phyloP scores from a whole-genome alignment of 2,888 invertebrate genomes.

The Gryllus longicercus region DNA sequence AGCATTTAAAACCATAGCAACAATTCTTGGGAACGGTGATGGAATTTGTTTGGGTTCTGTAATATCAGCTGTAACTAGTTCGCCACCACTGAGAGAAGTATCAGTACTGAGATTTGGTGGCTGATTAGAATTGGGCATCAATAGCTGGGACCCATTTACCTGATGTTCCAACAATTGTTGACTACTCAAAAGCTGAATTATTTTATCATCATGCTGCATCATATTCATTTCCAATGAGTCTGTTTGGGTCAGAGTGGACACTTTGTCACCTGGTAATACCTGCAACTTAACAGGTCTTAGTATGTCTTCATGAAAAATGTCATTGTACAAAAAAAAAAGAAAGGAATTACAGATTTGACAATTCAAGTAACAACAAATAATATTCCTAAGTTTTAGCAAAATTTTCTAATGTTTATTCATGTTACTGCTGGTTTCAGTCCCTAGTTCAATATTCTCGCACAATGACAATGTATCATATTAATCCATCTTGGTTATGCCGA shows the following conservation, averaged over 20 bases:
- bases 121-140: not conserved
- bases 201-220: constrained; percentile 3
- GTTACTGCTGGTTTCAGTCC: too few relatives aligned
- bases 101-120: not conserved
- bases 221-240: constrained; percentile 27
- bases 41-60: not conserved
- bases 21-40: not conserved
- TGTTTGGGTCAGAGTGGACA: constrained; percentile 34
- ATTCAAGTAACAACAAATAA: too few relatives aligned
- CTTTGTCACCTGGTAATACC: constrained; percentile 30
- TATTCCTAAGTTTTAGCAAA: too few relatives aligned
- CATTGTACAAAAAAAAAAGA: too few relatives aligned
- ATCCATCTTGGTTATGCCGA: too few relatives aligned
- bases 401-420: too few relatives aligned
- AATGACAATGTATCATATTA: too few relatives aligned
- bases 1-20: constrained; percentile 20
- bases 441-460: too few relatives aligned
- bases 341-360: too few relatives aligned
- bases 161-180: not conserved
- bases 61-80: not conserved
- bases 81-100: not conserved
- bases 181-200: constrained; percentile 19
- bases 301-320: too few relatives aligned
- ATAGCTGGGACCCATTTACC: not conserved
- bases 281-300: not conserved